phyloP scores from a whole-genome alignment of 2,888 invertebrate species.

The Agrotis ipsilon region DNA sequence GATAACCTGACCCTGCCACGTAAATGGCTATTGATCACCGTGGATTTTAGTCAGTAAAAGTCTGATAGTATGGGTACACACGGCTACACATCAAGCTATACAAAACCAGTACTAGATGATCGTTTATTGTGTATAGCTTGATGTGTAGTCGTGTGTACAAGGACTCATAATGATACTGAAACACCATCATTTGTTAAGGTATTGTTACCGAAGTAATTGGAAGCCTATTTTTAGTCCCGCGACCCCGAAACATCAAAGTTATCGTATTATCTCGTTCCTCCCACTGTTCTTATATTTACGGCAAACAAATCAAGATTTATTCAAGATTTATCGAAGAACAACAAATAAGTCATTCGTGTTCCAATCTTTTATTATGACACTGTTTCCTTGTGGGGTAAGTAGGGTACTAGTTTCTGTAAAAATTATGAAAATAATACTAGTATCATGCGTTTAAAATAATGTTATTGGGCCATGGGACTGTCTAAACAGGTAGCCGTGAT shows the following conservation, averaged over 20 bases:
- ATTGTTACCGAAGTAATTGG: conserved; percentile 12
- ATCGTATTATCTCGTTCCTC: conserved; percentile 32
- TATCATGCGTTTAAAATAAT: too few species aligned
- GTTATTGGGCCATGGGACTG: too few species aligned
- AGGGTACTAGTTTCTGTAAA: background rate
- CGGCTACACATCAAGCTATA: too few species aligned
- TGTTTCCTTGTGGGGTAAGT: conserved; percentile 19
- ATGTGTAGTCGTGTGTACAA: too few species aligned
- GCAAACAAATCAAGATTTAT: conserved; percentile 62
- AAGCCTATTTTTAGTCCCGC: conserved; percentile 29
- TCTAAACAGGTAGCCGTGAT: too few species aligned
- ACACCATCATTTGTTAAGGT: background rate
- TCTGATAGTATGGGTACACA: too few species aligned
- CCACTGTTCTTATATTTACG: conserved; percentile 53
- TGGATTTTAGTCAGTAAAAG: too few species aligned
- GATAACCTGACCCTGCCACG: too few species aligned
- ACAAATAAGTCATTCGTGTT: conserved; percentile 58
- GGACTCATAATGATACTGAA: too few species aligned
- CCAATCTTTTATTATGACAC: conserved; percentile 36
- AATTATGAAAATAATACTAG: background rate
- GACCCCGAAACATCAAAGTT: conserved; percentile 37
- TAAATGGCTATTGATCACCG: too few species aligned
- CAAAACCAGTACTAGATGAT: too few species aligned
- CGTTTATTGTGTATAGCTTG: too few species aligned
- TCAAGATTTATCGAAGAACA: conserved; percentile 61